Evolutionary conservation across 2,113 vertebrate genomes (phyloP).

Genomic region (Pygoscelis adeliae): DNA sequence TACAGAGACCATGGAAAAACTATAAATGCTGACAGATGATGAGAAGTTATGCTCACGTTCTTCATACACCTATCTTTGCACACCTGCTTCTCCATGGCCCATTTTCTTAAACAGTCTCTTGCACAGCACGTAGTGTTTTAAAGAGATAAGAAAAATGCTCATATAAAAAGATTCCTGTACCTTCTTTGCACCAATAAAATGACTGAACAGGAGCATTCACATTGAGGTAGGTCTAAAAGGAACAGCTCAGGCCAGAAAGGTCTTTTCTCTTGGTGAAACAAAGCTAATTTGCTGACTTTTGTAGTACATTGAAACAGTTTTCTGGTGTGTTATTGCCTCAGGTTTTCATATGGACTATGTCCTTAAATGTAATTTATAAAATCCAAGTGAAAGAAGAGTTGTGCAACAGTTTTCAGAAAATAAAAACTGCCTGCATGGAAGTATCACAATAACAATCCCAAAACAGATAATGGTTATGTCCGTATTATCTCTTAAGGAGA

Average conservation of each 20-base stretch:
- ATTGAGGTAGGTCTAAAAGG: neutral
- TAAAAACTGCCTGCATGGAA: neutral
- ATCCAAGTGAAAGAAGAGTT: neutral
- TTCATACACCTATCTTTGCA: neutral
- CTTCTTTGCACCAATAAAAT: neutral
- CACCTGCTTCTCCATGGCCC: neutral
- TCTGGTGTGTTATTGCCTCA: neutral
- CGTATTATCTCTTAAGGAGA: neutral
- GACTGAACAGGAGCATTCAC: neutral
- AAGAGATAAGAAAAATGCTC: neutral
- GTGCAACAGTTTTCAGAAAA: neutral
- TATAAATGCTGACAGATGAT: neutral
- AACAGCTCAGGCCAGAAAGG: neutral
- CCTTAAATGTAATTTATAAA: neutral
- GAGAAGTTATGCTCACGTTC: neutral
- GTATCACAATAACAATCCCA: neutral
- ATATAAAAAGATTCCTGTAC: neutral
- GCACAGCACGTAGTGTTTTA: neutral
- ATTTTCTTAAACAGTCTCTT: neutral
- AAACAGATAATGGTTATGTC: neutral
- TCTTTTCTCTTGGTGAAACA: neutral
- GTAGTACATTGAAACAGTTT: neutral
- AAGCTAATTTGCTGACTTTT: neutral
- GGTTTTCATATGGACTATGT: neutral
- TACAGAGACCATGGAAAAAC: fast-evolving